These are phyloP conservation scores for Sphyrna mokarran DNA, from an alignment of 2,113 vertebrate species.

Conservation along the genomic window DNA sequence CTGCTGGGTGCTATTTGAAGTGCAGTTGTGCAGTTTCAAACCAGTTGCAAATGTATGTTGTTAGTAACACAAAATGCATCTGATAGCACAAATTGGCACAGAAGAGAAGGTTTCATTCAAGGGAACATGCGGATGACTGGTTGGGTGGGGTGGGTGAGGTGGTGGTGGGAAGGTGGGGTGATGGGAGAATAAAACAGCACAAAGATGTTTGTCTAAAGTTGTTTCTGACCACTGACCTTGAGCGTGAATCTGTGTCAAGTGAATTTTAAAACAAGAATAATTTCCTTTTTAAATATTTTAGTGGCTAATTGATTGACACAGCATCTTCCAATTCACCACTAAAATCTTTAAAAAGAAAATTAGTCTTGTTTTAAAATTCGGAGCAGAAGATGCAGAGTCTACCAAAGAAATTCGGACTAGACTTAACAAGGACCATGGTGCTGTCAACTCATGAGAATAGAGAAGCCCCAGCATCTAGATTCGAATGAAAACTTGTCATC, in stretches of 20 bases:
- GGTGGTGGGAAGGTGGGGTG: rapidly evolving
- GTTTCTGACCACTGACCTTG: not conserved
- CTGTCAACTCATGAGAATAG: too few species aligned
- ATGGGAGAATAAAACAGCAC: not conserved
- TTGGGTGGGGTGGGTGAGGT: not conserved
- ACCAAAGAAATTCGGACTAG: too few species aligned
- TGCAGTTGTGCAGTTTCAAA: not conserved
- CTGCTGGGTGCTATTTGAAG: not conserved
- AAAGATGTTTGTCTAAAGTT: not conserved
- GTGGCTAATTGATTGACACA: not conserved
- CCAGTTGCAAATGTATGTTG: not conserved
- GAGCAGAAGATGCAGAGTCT: too few species aligned
- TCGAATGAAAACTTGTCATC: too few species aligned
- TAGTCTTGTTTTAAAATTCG: not conserved
- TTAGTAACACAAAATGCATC: not conserved
- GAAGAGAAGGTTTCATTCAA: not conserved
- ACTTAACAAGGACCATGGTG: too few species aligned
- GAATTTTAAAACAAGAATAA: not conserved
- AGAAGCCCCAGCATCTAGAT: too few species aligned
- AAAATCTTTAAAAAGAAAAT: not conserved
- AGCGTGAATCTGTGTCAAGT: not conserved
- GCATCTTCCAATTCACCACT: not conserved
- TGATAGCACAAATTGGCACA: not conserved
- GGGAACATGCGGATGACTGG: not conserved
- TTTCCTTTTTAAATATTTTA: not conserved